phyloP scores from a whole-genome alignment of 1,140 invertebrate genomes.

The Euura lappo region DNA sequence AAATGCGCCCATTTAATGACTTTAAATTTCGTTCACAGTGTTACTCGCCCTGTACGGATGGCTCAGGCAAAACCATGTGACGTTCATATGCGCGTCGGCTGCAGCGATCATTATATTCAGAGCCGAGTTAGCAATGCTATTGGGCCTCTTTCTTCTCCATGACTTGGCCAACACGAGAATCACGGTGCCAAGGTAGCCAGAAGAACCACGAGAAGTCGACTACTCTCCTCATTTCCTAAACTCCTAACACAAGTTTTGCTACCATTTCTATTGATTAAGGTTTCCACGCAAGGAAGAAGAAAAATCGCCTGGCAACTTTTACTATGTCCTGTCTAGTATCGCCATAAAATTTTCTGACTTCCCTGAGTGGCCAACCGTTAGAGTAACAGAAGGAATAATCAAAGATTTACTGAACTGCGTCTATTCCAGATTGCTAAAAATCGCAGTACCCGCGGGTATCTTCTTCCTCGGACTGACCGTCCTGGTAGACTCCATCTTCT shows the following conservation, averaged over 20 bases:
- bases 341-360: too few species aligned
- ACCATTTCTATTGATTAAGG: too few species aligned
- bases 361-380: too few species aligned
- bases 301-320: too few species aligned
- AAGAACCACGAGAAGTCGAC: background rate
- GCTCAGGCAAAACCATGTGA: slow-evolving; percentile 76
- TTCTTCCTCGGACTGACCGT: slow-evolving; percentile 76
- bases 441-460: slow-evolving; percentile 74
- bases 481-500: slow-evolving; percentile 91
- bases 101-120: slow-evolving; percentile 91
- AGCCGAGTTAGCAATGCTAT: slow-evolving; percentile 85
- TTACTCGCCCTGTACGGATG: slow-evolving; percentile 85
- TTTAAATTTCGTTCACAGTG: slow-evolving; percentile 64
- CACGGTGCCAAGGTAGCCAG: slow-evolving; percentile 55
- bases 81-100: slow-evolving; percentile 85
- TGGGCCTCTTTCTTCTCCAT: slow-evolving; percentile 85
- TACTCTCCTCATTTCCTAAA: background rate
- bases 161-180: slow-evolving; percentile 70
- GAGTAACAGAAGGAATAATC: slow-evolving; percentile 2
- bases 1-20: slow-evolving; percentile 11
- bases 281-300: too few species aligned
- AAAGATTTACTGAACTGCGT: slow-evolving; percentile 25
- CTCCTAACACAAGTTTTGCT: too few species aligned
- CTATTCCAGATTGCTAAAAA: slow-evolving; percentile 73
- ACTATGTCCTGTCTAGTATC: too few species aligned